These are phyloP conservation scores for Rhingia campestris DNA, from an alignment of 2,888 invertebrate species.

Conservation along the genomic window DNA sequence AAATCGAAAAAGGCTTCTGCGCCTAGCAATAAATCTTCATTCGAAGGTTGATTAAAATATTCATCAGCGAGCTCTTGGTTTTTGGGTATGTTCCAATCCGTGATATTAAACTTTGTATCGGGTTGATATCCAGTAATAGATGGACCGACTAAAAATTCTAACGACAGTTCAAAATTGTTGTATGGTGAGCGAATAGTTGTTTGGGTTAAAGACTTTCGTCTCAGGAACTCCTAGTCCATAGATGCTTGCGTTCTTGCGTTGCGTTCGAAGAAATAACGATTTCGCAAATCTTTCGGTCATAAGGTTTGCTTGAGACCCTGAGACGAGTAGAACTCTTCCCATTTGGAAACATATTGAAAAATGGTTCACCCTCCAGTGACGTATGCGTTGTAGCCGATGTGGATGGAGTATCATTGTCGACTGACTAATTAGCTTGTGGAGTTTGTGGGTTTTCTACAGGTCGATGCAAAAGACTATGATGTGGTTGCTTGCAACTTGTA, in stretches of 20 bases:
- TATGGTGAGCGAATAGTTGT: conserved; percentile 48
- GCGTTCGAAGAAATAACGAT: neutral
- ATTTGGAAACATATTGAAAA: neutral
- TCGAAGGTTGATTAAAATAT: conserved; percentile 31
- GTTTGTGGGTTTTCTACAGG: too few relatives aligned
- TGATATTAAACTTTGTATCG: conserved; percentile 18
- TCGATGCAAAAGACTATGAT: conserved; percentile 34
- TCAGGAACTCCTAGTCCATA: neutral
- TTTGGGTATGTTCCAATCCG: conserved; percentile 39
- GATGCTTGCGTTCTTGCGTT: neutral
- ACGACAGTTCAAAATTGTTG: conserved; percentile 43
- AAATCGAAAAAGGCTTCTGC: conserved; percentile 31
- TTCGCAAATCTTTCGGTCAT: neutral
- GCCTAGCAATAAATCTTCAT: conserved; percentile 41
- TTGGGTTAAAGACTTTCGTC: conserved; percentile 30
- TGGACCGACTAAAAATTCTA: conserved; percentile 40
- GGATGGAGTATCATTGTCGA: neutral
- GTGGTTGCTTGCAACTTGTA: conserved; percentile 1
- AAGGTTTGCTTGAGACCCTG: neutral
- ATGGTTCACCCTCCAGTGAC: neutral
- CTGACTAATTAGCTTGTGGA: neutral
- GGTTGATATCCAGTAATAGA: conserved; percentile 70
- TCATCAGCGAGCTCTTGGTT: conserved; percentile 60
- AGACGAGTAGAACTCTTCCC: neutral
- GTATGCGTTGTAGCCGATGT: neutral